Evolutionary conservation across 2,797 vertebrate genomes (phyloP).

Genomic region (Mionectes olivaceus): DNA sequence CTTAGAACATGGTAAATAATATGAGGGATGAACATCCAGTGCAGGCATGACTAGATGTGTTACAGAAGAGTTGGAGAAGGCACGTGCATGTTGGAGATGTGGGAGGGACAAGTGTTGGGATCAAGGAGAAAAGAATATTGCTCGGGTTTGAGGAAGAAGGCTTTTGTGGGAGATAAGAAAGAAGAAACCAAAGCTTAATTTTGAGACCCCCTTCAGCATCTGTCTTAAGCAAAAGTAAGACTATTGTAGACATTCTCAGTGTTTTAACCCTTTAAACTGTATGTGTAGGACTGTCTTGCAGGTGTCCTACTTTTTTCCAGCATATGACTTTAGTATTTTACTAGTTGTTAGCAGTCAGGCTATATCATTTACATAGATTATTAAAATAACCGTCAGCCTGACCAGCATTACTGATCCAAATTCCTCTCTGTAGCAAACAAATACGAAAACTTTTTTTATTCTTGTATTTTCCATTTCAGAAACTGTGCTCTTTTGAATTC

Average conservation of each 20-base stretch:
- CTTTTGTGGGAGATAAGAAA: not conserved
- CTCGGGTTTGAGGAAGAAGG: not conserved
- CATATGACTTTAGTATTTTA: not conserved
- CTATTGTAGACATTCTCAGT: not conserved
- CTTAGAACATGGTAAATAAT: not conserved
- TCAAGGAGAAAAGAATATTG: not conserved
- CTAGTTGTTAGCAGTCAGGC: conserved; percentile 3
- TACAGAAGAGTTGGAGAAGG: conserved; percentile 63
- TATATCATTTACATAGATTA: not conserved
- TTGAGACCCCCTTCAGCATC: conserved; percentile 12
- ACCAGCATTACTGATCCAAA: not conserved
- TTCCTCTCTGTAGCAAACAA: conserved; percentile 4
- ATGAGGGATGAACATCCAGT: conserved; percentile 9
- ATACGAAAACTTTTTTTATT: conserved; percentile 17
- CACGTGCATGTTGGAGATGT: conserved; percentile 46
- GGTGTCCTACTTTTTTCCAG: not conserved
- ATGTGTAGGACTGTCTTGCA: not conserved
- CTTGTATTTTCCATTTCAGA: conserved; percentile 45
- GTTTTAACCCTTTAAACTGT: conserved; percentile 17
- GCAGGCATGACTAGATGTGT: not conserved
- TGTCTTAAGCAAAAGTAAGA: conserved; percentile 18
- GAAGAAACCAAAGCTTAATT: conserved; percentile 54
- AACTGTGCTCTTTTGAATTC: not conserved
- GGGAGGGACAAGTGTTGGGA: not conserved
- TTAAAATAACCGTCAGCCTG: not conserved